A percentile compares a stretch with the other conserved stretches of the same genome.
Evolutionary conservation across 2,797 vertebrate genomes (phyloP).

Genomic region (Sebastes cheni): DNA sequence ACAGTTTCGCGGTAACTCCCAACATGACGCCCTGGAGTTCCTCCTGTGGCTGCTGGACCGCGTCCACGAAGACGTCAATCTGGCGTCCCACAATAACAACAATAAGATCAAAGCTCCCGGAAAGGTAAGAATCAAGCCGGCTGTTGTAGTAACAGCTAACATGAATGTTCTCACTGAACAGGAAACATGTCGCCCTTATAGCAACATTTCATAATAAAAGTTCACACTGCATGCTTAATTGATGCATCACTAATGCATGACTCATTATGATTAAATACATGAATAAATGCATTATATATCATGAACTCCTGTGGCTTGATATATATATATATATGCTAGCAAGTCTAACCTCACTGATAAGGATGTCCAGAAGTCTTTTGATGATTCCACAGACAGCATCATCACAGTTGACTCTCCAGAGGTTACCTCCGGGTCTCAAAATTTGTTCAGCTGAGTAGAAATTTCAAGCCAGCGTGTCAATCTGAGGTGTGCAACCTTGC

Average conservation of each 20-base stretch:
- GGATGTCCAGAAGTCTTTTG: not conserved
- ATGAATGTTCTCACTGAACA: not conserved
- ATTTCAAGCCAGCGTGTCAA: conserved; percentile 12
- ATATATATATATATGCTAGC: too few relatives aligned
- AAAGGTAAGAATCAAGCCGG: conserved; percentile 77
- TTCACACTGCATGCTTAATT: conserved; percentile 10
- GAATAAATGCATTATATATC: conserved; percentile 25
- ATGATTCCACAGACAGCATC: not conserved
- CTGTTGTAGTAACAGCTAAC: not conserved
- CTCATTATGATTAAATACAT: conserved; percentile 16
- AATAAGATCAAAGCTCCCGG: conserved; percentile 64
- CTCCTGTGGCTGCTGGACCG: conserved; percentile 95
- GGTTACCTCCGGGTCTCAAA: not conserved
- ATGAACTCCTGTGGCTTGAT: not conserved
- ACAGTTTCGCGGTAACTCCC: conserved; percentile 94
- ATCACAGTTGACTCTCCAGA: conserved; percentile 2
- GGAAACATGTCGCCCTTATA: not conserved
- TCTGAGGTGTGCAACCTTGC: conserved; percentile 4
- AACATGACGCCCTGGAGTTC: conserved; percentile 96
- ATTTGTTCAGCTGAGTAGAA: conserved; percentile 6
- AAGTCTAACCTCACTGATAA: not conserved
- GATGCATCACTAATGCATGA: conserved; percentile 17
- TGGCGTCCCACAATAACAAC: conserved; percentile 77
- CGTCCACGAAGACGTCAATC: conserved; percentile 91
- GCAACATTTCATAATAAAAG: not conserved